phyloP scores from a whole-genome alignment of 2,888 invertebrate genomes.

The Lycaena phlaeas region DNA sequence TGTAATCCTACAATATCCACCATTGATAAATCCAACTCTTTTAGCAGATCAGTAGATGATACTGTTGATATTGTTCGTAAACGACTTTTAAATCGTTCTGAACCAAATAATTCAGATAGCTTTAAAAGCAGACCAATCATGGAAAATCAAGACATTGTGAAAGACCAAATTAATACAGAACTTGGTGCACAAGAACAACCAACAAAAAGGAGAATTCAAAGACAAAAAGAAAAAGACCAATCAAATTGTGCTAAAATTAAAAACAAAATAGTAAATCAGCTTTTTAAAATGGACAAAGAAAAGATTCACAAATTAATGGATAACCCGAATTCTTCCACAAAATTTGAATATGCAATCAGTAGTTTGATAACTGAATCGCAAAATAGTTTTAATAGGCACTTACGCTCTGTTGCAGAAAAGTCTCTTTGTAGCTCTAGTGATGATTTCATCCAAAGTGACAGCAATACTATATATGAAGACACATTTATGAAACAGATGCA shows the following conservation, averaged over 20 bases:
- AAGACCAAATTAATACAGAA: slow-evolving; percentile 20
- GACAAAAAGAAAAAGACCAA: slow-evolving; percentile 33
- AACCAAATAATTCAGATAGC: slow-evolving; percentile 29
- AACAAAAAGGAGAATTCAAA: slow-evolving; percentile 35
- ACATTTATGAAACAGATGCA: slow-evolving; percentile 82
- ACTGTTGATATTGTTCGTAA: slow-evolving; percentile 59
- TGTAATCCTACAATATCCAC: slow-evolving; percentile 34
- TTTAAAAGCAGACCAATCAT: slow-evolving; percentile 23
- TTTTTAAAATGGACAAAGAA: slow-evolving; percentile 66
- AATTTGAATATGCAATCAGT: slow-evolving; percentile 65
- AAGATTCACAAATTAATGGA: slow-evolving; percentile 64
- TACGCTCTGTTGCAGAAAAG: slow-evolving; percentile 61
- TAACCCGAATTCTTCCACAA: slow-evolving; percentile 62
- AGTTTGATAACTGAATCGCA: slow-evolving; percentile 65
- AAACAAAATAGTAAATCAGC: slow-evolving; percentile 60
- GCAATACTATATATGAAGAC: slow-evolving; percentile 77
- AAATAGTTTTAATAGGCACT: slow-evolving; percentile 56
- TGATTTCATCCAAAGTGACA: slow-evolving; percentile 74
- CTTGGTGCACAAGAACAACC: slow-evolving; percentile 34
- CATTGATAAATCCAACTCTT: slow-evolving; percentile 48
- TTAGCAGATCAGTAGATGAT: slow-evolving; percentile 56
- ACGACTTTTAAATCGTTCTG: slow-evolving; percentile 45
- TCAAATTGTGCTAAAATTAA: slow-evolving; percentile 56
- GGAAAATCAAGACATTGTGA: slow-evolving; percentile 24
- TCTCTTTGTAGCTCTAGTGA: slow-evolving; percentile 49